Base-by-base conservation (phyloP, 2,113 vertebrate species). In the Athene cunicularia region DNA sequence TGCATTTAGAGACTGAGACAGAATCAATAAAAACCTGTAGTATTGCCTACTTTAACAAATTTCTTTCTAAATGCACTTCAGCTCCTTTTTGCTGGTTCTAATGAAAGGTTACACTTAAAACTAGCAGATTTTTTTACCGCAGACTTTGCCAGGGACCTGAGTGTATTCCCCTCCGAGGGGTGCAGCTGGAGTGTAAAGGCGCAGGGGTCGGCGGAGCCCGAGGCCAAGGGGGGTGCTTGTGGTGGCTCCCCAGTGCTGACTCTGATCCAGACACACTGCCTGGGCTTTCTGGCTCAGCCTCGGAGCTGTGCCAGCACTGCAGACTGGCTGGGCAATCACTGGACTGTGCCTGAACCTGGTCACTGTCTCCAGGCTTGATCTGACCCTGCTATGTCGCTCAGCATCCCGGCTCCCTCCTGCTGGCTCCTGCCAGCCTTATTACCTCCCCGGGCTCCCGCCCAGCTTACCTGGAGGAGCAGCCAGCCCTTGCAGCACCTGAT, bases 21-120 rank as follows among this genome's bases (percentile, higher is more conserved):
- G 28, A 91, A 94, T 96, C 86, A 84, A 89, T 93, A 77, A 95
- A 93, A 88, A 33, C 14, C 45, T 94, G 73, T 72, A 72, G 26
- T 39, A 28, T 22, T 74, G 50, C 47, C 68, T 88, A 39, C 41
- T 41, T 80, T 41, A 70, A 88, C 32, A 90, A 49, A 80, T 84
- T 73, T 70, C 14, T 80, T 86, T 88, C 68, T 77, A 77, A 95
- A 80, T 41, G 47, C 2, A 6, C 7, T 88, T 73, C 71, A 70
- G 45, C 41, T 76, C 30, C 59, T 68, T 92, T 95, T 60, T 35
- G 11, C 8, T 72, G 33, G 11, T 90, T 86, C 20, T 70, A 72
- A 55, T 22, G 22, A 16, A 86, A 70, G 28, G 26, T 67, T 88
- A 49, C 15, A 43, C 24, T 64, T 52, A 55, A 72, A 90, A 59